These are phyloP conservation scores for Chiroxiphia lanceolata DNA, from an alignment of 2,797 vertebrate genomes.

Conservation along the genomic window DNA sequence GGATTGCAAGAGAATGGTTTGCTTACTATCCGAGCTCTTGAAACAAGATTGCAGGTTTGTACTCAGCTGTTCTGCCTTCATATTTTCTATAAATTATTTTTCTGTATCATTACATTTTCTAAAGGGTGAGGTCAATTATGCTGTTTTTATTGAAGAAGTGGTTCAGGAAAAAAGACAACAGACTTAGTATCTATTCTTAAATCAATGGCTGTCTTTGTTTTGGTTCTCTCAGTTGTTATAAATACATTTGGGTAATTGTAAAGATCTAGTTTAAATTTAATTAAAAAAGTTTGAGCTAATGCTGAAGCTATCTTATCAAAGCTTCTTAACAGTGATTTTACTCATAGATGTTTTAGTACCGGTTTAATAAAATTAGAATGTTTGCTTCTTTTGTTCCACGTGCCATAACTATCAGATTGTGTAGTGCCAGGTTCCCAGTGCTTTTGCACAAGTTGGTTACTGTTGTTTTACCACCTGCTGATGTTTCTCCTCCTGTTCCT, in stretches of 20 bases:
- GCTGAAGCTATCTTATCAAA: not conserved
- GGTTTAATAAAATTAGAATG: not conserved
- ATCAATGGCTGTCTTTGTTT: not conserved
- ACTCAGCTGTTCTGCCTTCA: not conserved
- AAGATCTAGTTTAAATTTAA: not conserved
- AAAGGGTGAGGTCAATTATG: not conserved
- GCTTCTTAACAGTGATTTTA: not conserved
- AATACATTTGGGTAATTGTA: not conserved
- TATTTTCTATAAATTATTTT: not conserved
- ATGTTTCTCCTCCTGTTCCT: not conserved
- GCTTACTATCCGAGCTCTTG: slow-evolving; percentile 83
- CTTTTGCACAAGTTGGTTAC: not conserved
- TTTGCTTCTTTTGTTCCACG: not conserved
- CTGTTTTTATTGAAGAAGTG: not conserved
- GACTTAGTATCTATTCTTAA: not conserved
- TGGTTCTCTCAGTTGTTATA: not conserved
- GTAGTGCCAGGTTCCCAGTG: not conserved
- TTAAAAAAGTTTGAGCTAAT: not conserved
- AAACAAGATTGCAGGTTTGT: slow-evolving; percentile 88
- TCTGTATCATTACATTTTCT: not conserved
- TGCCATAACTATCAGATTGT: not conserved
- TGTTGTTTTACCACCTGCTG: not conserved
- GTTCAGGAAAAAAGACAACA: not conserved
- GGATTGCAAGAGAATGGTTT: slow-evolving; percentile 76
- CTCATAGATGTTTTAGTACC: not conserved